Evolutionary conservation across 2,113 vertebrate species (phyloP).

Genomic region (Romanogobio albipinnatus): DNA sequence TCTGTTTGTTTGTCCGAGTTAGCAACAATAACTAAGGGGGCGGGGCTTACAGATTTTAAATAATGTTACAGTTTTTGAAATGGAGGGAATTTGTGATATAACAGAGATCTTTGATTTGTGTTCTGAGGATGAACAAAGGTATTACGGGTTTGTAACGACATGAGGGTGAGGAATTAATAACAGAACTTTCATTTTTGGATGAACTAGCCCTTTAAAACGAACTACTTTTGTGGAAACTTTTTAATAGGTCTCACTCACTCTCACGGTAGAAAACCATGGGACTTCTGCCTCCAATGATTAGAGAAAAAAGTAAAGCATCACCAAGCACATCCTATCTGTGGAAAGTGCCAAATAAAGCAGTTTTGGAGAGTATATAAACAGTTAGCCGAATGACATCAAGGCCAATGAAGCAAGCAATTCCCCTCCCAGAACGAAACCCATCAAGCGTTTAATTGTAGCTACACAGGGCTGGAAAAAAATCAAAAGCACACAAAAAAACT

Average conservation of each 20-base stretch:
- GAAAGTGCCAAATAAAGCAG: not conserved
- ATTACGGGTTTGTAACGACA: too few species aligned
- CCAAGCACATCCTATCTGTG: not conserved
- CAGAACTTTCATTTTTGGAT: too few species aligned
- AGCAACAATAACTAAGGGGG: too few species aligned
- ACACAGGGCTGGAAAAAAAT: not conserved
- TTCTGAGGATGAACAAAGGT: too few species aligned
- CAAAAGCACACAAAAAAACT: not conserved
- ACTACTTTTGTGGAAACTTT: not conserved
- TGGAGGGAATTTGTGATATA: not conserved
- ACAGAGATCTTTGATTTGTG: not conserved
- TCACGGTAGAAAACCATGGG: too few species aligned
- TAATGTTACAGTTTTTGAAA: not conserved
- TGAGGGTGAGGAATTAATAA: too few species aligned
- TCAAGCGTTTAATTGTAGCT: not conserved
- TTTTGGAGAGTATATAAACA: conserved; percentile 1
- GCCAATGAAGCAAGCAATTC: conserved; percentile 24
- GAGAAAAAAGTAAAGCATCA: not conserved
- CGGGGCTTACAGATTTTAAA: too few species aligned
- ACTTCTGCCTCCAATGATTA: not conserved
- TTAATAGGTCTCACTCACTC: not conserved
- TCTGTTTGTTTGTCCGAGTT: too few species aligned
- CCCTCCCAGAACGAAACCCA: conserved; percentile 18
- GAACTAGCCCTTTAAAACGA: not conserved
- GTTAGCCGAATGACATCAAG: conserved; percentile 22